These are phyloP conservation scores for Acheta domesticus DNA, from an alignment of 2,888 invertebrate species.

Conservation along the genomic window DNA sequence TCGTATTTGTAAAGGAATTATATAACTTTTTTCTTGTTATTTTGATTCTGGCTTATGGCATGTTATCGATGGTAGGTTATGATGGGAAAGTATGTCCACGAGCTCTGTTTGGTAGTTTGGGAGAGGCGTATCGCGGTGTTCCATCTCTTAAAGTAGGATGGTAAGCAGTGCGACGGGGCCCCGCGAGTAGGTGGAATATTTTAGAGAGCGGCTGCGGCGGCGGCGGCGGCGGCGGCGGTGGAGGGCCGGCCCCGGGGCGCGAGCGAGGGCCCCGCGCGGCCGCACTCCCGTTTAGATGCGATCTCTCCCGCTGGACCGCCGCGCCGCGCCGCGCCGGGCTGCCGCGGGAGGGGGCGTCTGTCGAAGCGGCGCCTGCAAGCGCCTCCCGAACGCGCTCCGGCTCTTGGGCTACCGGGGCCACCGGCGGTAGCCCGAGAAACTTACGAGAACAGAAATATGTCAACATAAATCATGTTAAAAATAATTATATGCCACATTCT, in stretches of 20 bases:
- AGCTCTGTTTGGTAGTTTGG: constrained; percentile 2
- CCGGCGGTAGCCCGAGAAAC: no score
- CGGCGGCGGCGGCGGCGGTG: not conserved
- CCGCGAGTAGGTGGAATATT: not conserved
- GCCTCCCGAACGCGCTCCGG: no score
- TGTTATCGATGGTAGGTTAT: constrained; percentile 18
- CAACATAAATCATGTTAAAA: no score
- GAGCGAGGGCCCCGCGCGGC: not conserved
- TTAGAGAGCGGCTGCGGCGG: not conserved
- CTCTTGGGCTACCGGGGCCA: no score
- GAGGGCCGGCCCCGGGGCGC: not conserved
- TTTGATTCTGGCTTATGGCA: constrained; percentile 9
- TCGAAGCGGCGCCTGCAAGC: no score
- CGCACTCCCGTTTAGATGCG: not conserved
- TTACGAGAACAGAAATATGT: no score
- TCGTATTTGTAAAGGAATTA: constrained; percentile 18
- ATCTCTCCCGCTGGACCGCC: not conserved
- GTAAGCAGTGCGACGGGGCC: not conserved
- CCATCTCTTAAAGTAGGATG: constrained; percentile 9
- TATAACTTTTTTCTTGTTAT: constrained; percentile 18
- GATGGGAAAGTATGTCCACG: constrained; percentile 10
- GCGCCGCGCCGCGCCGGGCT: not conserved
- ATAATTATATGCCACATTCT: no score
- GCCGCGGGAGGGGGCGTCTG: not conserved
- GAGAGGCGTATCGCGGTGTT: not conserved